phyloP scores from a whole-genome alignment of 2,888 invertebrate genomes.

The Andrena praecox region DNA sequence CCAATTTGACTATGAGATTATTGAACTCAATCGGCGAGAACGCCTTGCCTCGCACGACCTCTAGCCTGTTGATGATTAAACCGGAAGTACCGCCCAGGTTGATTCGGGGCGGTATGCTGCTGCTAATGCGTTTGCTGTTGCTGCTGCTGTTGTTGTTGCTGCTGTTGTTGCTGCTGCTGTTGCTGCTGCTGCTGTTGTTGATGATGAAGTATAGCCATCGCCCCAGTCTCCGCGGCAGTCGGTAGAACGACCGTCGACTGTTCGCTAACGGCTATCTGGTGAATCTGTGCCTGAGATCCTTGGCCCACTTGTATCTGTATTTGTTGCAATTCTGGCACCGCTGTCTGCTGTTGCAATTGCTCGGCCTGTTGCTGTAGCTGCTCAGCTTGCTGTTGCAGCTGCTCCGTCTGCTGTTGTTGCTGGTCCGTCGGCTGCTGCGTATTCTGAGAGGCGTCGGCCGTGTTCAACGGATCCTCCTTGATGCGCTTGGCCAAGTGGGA shows the following conservation, averaged over 20 bases:
- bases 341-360: constrained; percentile 76
- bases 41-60: constrained; percentile 71
- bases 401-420: constrained; percentile 67
- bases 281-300: constrained; percentile 83
- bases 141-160: constrained; percentile 74
- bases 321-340: constrained; percentile 70
- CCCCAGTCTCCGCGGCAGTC: constrained; percentile 85
- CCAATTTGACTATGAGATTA: constrained; percentile 66
- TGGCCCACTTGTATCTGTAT: constrained; percentile 82
- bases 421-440: constrained; percentile 82
- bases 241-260: constrained; percentile 86
- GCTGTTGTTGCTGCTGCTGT: constrained; percentile 78
- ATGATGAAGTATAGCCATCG: constrained; percentile 85
- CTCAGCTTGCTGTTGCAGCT: constrained; percentile 81
- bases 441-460: constrained; percentile 82
- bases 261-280: constrained; percentile 82
- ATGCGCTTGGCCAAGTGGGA: constrained; percentile 92
- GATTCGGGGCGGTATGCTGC: constrained; percentile 77
- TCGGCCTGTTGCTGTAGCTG: constrained; percentile 80
- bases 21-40: constrained; percentile 69
- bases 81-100: constrained; percentile 78
- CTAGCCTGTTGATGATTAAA: constrained; percentile 77
- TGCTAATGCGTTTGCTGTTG: constrained; percentile 80
- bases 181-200: constrained; percentile 83
- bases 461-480: constrained; percentile 87